Conservation (phyloP, 2,888 invertebrate genomes). For the Lacanobia oleracea region DNA sequence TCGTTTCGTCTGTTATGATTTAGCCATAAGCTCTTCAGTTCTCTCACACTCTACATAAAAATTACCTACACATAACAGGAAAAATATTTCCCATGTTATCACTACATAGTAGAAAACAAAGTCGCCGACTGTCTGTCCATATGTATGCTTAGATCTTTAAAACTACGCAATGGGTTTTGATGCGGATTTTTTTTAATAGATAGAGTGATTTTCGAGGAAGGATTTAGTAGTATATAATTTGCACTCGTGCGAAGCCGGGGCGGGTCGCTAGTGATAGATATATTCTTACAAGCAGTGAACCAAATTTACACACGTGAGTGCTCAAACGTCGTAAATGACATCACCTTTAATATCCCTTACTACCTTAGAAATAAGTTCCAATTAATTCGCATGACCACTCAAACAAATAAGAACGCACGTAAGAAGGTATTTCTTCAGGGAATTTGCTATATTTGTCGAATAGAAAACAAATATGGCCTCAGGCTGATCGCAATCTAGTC, state of each 20-base stretch:
- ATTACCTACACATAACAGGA: not conserved
- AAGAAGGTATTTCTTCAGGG: conserved; percentile 29
- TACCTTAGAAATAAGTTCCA: conserved; percentile 17
- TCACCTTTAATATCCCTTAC: not conserved
- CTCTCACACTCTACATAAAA: not conserved
- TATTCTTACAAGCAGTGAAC: not conserved
- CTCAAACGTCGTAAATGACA: not conserved
- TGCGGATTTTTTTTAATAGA: too few species aligned
- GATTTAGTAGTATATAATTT: too few species aligned
- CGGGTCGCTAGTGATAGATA: too few species aligned
- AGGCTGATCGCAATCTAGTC: conserved; percentile 32
- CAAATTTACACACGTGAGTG: not conserved
- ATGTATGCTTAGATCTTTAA: too few species aligned
- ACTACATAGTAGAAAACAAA: too few species aligned
- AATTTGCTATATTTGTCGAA: conserved; percentile 40
- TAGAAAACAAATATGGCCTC: conserved; percentile 41
- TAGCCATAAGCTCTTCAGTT: too few species aligned
- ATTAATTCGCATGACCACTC: conserved; percentile 35
- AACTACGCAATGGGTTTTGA: too few species aligned
- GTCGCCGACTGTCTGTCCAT: too few species aligned
- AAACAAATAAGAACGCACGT: conserved; percentile 38
- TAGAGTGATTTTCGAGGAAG: too few species aligned
- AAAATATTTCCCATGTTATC: not conserved
- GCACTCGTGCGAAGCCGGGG: too few species aligned
- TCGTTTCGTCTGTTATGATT: too few species aligned